These are phyloP conservation scores for Meleagris gallopavo DNA, from an alignment of 2,113 vertebrate genomes.

Conservation along the genomic window DNA sequence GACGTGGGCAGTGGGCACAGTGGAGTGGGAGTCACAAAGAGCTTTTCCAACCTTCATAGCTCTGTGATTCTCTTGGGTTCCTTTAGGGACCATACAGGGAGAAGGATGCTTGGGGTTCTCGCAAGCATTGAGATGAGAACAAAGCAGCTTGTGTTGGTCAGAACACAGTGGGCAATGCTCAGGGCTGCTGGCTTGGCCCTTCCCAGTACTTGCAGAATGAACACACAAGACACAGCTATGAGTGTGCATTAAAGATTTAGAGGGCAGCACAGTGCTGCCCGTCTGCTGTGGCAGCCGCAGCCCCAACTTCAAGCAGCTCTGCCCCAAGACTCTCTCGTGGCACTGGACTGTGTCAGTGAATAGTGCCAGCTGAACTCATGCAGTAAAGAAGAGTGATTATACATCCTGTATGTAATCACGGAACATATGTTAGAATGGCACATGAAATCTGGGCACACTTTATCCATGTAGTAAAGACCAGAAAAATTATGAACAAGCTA, in stretches of 20 bases:
- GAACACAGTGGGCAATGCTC: conserved; percentile 42
- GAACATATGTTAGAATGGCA: conserved; percentile 66
- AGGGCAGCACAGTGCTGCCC: background rate
- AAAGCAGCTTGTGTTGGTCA: background rate
- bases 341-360: background rate
- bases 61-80: fast-evolving
- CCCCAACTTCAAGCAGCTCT: background rate
- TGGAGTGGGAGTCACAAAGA: no score
- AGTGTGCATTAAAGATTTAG: background rate
- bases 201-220: background rate
- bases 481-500: conserved; percentile 56
- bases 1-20: no score
- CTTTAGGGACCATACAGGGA: fast-evolving
- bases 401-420: conserved; percentile 64
- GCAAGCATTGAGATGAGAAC: fast-evolving
- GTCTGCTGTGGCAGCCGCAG: background rate
- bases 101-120: background rate
- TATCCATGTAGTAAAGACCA: conserved; percentile 54
- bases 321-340: conserved; percentile 31
- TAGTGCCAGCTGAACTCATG: conserved; percentile 54
- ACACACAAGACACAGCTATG: background rate
- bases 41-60: no score
- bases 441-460: conserved; percentile 72
- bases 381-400: conserved; percentile 67
- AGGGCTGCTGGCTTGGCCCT: background rate